Conservation (phyloP, 2,797 vertebrate genomes). For the Fringilla coelebs region DNA sequence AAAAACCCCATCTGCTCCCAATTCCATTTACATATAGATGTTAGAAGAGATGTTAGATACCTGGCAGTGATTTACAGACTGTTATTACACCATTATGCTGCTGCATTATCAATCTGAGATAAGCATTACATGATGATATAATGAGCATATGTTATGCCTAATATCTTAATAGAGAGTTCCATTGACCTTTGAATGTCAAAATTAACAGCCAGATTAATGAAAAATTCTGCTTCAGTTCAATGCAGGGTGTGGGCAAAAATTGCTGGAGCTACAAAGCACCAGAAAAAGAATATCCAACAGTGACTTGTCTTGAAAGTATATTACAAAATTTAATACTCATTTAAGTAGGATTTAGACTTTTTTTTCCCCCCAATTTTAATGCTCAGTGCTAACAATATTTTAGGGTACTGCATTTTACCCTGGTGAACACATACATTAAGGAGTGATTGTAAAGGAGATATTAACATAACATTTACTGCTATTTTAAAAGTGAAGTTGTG, state of each 20-base stretch:
- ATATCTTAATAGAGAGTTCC: not conserved
- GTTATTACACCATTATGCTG: not conserved
- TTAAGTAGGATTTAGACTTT: not conserved
- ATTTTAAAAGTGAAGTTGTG: slow-evolving; percentile 10
- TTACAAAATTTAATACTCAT: not conserved
- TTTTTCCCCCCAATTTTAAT: not conserved
- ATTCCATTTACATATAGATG: not conserved
- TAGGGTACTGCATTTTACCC: not conserved
- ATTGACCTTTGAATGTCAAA: not conserved
- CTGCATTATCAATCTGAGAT: not conserved
- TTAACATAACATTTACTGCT: not conserved
- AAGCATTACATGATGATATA: not conserved
- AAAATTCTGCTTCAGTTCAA: not conserved
- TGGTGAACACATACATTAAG: not conserved
- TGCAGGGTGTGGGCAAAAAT: not conserved
- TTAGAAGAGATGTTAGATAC: not conserved
- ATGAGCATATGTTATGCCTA: not conserved
- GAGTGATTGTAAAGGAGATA: not conserved
- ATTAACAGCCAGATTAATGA: not conserved
- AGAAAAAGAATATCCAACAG: not conserved
- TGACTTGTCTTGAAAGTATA: not conserved
- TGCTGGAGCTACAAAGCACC: not conserved
- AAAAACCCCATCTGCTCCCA: not conserved
- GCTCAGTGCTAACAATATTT: not conserved
- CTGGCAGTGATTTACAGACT: not conserved